Percentiles rank a stretch among this genome's conserved stretches.
Evolutionary conservation across 2,797 vertebrate species (phyloP).

Genomic region (Vultur gryphus): DNA sequence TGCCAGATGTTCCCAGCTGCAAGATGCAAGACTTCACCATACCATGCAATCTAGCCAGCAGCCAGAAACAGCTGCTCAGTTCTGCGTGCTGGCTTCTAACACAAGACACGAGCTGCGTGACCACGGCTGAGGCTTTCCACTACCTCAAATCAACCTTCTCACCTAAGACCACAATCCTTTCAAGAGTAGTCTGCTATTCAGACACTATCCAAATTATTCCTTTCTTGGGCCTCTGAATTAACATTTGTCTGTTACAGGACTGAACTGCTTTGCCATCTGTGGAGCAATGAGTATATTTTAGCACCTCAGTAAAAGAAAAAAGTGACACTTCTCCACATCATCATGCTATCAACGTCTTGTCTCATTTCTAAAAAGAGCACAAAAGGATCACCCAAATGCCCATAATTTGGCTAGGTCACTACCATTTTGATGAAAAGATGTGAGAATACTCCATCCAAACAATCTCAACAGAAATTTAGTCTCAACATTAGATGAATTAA

Average conservation of each 20-base stretch:
- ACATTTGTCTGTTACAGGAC: not conserved
- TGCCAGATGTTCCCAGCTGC: not conserved
- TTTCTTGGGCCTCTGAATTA: not conserved
- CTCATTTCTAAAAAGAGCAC: not conserved
- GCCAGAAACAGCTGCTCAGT: not conserved
- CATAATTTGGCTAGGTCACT: not conserved
- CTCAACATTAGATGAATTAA: not conserved
- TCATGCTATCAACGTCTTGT: conserved; percentile 5
- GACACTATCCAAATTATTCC: not conserved
- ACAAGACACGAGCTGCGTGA: rapidly evolving
- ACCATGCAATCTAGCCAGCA: not conserved
- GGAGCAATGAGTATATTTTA: conserved; percentile 35
- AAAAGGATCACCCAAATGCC: not conserved
- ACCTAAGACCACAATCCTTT: not conserved
- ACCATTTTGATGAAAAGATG: not conserved
- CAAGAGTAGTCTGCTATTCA: not conserved
- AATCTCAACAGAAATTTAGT: not conserved
- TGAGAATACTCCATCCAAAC: not conserved
- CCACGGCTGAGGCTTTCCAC: too few relatives aligned
- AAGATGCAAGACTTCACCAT: not conserved
- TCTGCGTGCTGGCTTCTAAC: not conserved
- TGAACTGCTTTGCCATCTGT: conserved; percentile 31
- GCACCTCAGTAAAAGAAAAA: not conserved
- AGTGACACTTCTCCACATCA: not conserved
- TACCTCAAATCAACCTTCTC: not conserved